Base-by-base conservation (phyloP, 2,888 invertebrate species). In the Xestia rhomboidea region DNA sequence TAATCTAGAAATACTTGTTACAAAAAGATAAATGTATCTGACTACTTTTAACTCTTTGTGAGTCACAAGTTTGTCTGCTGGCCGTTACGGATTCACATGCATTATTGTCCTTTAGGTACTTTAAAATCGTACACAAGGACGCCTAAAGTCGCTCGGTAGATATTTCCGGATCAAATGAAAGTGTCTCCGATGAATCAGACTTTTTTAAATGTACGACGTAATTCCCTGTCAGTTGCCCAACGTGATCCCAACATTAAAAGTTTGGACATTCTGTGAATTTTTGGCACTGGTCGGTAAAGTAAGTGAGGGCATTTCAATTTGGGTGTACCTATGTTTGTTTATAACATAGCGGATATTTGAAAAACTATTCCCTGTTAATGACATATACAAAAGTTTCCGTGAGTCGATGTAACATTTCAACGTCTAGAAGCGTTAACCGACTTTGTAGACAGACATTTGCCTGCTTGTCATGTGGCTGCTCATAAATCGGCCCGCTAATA, bases 121-220 rank as follows among this genome's bases (percentile, higher is more conserved):
- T 93, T 92, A 93, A 93, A 93, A 92, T 92, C 91, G 92, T 91
- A 93, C 93, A 92, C 96, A 96, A 96, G 96, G 96, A 96, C 96
- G 93, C 92, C 94, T 95, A 95, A 95, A 94, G 95, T 92, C 90
- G 94, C 92, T 85, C 91, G 86, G 90, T 83, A 91, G 93, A 93
- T 96, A 96, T 95, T 95, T 96, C 95, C 96, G 96, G 91, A 94
- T 93, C 93, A 90, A 92, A 95, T 94, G 93, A 94, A 95, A 95
- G 90, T 93, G 93, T 94, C 94, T 94, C 91, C 87, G 93, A 90
- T 96, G 96, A 96, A 94, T 96, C 96, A 95, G 93, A 93, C 88
- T 92, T 94, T 95, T 90, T 95, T 93, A 90, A 88, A 93, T 91
- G 91, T 92, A 89, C 91, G 91, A 94, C 93, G 94, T 95, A 94